Evolutionary conservation across 1,140 invertebrate genomes (phyloP).

Genomic region (Anastatus disparis): DNA sequence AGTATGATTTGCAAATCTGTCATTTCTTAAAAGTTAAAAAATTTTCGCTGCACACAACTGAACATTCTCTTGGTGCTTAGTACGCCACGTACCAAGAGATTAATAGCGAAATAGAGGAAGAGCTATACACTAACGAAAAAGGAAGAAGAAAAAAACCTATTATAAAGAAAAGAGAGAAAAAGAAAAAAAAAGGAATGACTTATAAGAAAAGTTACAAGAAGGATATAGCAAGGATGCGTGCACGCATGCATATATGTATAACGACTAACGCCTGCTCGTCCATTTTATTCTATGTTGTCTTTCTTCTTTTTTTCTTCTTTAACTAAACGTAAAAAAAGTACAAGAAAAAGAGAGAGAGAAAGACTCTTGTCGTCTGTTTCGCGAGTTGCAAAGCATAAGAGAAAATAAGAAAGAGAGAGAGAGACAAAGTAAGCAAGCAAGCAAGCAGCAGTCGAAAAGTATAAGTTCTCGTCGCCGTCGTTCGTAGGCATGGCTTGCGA

Average conservation of each 20-base stretch:
- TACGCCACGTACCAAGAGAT: slow-evolving; percentile 1
- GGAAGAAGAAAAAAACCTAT: too few relatives aligned
- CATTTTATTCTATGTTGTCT: neutral
- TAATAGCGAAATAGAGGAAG: neutral
- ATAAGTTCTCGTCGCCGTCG: slow-evolving; percentile 26
- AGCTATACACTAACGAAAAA: neutral
- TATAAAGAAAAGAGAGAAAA: neutral
- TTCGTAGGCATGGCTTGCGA: too few relatives aligned
- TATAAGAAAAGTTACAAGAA: neutral
- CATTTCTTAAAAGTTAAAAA: too few relatives aligned
- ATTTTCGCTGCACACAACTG: too few relatives aligned
- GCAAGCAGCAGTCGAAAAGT: slow-evolving; percentile 47
- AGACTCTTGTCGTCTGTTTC: neutral
- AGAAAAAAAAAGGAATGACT: neutral
- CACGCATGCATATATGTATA: slow-evolving; percentile 10
- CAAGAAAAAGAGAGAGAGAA: too few relatives aligned
- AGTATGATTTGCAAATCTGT: too few relatives aligned
- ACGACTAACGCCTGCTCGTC: slow-evolving; percentile 40
- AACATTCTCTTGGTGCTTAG: too few relatives aligned
- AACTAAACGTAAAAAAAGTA: too few relatives aligned
- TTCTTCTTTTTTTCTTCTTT: neutral
- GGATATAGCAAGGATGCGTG: neutral
- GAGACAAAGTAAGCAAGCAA: neutral
- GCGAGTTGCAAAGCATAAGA: too few relatives aligned
- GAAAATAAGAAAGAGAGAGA: neutral